Evolutionary conservation across 2,113 vertebrate genomes (phyloP).

Genomic region (Forbesichthys papilliferus): DNA sequence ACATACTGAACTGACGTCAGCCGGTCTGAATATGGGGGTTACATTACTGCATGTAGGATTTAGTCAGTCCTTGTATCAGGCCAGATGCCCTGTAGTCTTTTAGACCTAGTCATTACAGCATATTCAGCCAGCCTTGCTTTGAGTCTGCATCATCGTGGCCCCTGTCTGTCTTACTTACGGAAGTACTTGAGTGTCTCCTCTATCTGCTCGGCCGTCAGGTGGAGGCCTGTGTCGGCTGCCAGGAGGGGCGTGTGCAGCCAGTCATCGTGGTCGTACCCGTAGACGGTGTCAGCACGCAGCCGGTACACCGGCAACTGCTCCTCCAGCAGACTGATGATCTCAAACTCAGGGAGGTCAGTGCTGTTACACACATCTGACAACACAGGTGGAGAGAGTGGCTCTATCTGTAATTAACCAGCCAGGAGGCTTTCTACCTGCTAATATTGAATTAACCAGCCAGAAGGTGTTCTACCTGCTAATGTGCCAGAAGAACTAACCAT

Average conservation of each 20-base stretch:
- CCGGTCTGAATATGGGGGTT: too few species aligned
- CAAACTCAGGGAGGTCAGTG: constrained; percentile 96
- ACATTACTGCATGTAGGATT: too few species aligned
- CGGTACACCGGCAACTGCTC: constrained; percentile 96
- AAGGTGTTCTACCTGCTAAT: too few species aligned
- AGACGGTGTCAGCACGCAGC: constrained; percentile 93
- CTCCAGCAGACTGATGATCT: constrained; percentile 98
- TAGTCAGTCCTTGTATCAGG: too few species aligned
- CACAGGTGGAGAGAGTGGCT: constrained; percentile 2
- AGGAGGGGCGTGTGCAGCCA: constrained; percentile 97
- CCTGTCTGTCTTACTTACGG: constrained; percentile 80
- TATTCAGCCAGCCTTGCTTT: too few species aligned
- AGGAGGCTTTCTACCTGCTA: too few species aligned
- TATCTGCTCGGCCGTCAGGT: constrained; percentile 95
- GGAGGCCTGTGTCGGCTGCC: constrained; percentile 85
- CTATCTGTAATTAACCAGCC: too few species aligned
- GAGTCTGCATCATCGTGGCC: not conserved
- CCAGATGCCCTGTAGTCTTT: too few species aligned
- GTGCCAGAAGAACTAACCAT: too few species aligned
- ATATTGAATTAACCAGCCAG: not conserved
- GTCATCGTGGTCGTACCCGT: constrained; percentile 96
- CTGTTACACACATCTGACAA: constrained; percentile 97
- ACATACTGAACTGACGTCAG: too few species aligned
- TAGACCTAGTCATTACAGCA: too few species aligned
- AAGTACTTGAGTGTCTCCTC: constrained; percentile 99